Percentiles rank a stretch among this genome's conserved stretches.
Conservation (phyloP, 2,797 vertebrate genomes). For the Denticeps clupeoides region DNA sequence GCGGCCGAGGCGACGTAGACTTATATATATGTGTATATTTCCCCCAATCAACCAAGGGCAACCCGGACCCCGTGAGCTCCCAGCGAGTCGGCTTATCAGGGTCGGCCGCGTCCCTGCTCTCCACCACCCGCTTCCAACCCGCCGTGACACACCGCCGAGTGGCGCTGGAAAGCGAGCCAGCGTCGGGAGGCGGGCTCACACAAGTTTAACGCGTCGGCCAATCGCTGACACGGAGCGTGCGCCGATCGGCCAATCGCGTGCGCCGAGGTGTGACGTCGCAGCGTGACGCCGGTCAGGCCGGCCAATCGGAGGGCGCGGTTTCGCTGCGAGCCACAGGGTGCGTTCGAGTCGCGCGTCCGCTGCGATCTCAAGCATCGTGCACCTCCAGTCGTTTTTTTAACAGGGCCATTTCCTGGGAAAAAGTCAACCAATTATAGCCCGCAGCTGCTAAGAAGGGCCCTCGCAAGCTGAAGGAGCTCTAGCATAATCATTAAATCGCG, state of each 20-base stretch:
- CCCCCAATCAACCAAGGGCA: no score
- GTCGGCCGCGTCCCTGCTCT: constrained; percentile 40
- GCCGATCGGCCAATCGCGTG: constrained; percentile 24
- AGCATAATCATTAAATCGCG: no score
- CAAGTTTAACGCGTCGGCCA: constrained; percentile 16
- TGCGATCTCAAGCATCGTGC: no score
- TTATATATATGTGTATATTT: no score
- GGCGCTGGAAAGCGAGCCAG: constrained; percentile 47
- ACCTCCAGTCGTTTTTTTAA: no score
- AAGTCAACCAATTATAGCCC: no score
- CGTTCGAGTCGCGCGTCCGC: no score
- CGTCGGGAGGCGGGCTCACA: constrained; percentile 26
- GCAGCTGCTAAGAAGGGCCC: no score
- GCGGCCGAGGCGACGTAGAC: constrained; percentile 18
- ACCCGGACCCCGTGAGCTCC: constrained; percentile 53
- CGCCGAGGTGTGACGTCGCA: constrained; percentile 10
- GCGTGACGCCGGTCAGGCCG: neutral
- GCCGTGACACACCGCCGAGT: constrained; percentile 56
- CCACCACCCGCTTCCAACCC: constrained; percentile 56
- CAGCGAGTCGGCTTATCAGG: constrained; percentile 35
- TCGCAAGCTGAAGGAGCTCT: no score
- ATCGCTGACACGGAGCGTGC: constrained; percentile 9
- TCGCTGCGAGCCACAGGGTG: neutral
- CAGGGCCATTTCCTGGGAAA: no score
- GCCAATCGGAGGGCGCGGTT: constrained; percentile 32